A percentile compares a stretch with the other conserved stretches of the same genome.
phyloP scores from a whole-genome alignment of 2,797 vertebrate genomes.

The Peromyscus nudipes region DNA sequence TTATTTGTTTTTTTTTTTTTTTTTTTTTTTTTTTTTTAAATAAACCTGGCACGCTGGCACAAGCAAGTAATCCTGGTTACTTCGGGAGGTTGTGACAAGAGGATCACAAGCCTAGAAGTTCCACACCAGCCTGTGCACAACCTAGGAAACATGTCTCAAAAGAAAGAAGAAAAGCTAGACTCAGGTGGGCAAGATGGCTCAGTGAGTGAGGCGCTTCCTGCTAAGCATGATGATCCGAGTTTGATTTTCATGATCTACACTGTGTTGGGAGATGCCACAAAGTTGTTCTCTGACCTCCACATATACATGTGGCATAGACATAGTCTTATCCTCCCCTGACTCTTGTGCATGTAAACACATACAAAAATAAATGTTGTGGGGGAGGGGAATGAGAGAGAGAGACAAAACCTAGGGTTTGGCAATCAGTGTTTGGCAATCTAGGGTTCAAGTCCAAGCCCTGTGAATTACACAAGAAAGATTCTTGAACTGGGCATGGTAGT shows the following conservation, averaged over 20 bases:
- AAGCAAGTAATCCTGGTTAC: not conserved
- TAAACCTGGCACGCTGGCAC: not conserved
- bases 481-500: not conserved
- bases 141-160: not conserved
- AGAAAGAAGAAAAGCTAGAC: not conserved
- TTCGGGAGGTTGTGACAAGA: not conserved
- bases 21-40: not conserved
- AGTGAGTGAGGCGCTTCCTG: not conserved
- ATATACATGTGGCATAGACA: not conserved
- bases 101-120: not conserved
- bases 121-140: not conserved
- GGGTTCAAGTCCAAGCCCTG: not conserved
- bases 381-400: not conserved
- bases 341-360: not conserved
- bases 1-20: not conserved
- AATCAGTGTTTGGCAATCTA: not conserved
- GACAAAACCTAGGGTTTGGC: not conserved
- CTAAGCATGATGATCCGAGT: not conserved
- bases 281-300: not conserved
- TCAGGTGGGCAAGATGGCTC: not conserved
- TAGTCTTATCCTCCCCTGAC: not conserved
- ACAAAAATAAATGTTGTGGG: not conserved
- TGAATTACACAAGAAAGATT: not conserved
- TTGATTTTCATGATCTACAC: not conserved
- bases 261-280: not conserved